phyloP scores from a whole-genome alignment of 2,113 vertebrate species.

The Nothocercus nigrocapillus region DNA sequence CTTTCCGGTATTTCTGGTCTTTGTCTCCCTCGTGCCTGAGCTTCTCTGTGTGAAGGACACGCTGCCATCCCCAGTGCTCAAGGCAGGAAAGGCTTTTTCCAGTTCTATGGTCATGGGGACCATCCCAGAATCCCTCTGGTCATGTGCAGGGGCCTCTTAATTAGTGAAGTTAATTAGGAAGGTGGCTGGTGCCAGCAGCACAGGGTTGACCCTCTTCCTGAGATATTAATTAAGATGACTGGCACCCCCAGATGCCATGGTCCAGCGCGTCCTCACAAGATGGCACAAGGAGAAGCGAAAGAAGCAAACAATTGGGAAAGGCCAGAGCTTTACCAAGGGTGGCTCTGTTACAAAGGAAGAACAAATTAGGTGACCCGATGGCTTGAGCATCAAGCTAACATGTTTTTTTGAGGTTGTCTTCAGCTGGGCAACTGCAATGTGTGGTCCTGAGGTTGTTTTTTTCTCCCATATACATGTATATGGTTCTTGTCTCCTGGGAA shows the following conservation, averaged over 20 bases:
- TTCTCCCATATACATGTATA: rapidly evolving
- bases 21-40: not conserved
- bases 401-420: not conserved
- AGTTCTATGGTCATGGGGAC: not conserved
- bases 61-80: rapidly evolving
- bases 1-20: not conserved
- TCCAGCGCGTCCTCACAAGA: not conserved
- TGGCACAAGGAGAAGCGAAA: not conserved
- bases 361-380: not conserved
- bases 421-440: no score
- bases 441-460: not conserved
- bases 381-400: not conserved
- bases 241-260: not conserved
- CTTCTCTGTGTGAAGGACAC: not conserved
- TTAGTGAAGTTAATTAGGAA: conserved; percentile 32
- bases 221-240: not conserved
- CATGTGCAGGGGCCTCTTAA: not conserved
- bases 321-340: not conserved
- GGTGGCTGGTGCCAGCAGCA: not conserved
- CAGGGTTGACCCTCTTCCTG: not conserved
- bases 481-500: rapidly evolving
- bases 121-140: not conserved
- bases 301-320: not conserved
- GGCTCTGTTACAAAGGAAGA: not conserved
- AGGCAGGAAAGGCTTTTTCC: not conserved